Evolutionary conservation across 2,888 invertebrate genomes (phyloP), one percentile per base, ranked within the genome.

Genomic region (Sphaerophoria taeniata): DNA sequence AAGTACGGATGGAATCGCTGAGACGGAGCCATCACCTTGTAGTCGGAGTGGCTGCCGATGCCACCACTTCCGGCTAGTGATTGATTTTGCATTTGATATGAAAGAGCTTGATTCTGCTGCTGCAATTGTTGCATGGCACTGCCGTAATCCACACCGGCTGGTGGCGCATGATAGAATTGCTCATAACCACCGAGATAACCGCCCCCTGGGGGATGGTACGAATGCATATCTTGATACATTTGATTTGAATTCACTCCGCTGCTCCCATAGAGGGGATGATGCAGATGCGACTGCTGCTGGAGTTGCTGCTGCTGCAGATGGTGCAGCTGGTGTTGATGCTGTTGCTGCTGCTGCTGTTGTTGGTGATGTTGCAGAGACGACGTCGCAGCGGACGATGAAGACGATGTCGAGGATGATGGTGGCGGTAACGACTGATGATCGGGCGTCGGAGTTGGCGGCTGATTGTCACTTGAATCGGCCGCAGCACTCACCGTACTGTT

Each of bases 391-490:
- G 94, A 87, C 3, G 74, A 14, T 55, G 61, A n/a, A n/a, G n/a
- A n/a, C n/a, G n/a, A n/a, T n/a, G n/a, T n/a, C 39, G 61, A 9
- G 31, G 70, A 60, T 78, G 80, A 55, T 31, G 88, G 85, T 43
- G 87, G 87, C 65, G 87, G 31, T 51, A 33, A 87, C 70, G 79
- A 72, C 67, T 87, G 87, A 31, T 87, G 87, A 34, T 87, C 85
- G 90, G 92, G 90, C 88, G 91, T 92, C 88, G 91, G 91, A 85
- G 90, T 92, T 83, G 90, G 92, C 88, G 92, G 91, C 81, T 92
- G 92, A 89, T 92, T 92, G 91, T 96, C 96, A 89, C 95, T 95
- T 75, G 96, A 95, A 91, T 96, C 96, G 73, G 96, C 95, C 47
- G 96, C 94, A 11, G 95, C 95, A 88, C 95, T 94, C 89, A 95